Percentiles rank a stretch among this genome's conserved stretches.
Conservation (phyloP, 2,797 vertebrate genomes). For the Lacerta agilis region DNA sequence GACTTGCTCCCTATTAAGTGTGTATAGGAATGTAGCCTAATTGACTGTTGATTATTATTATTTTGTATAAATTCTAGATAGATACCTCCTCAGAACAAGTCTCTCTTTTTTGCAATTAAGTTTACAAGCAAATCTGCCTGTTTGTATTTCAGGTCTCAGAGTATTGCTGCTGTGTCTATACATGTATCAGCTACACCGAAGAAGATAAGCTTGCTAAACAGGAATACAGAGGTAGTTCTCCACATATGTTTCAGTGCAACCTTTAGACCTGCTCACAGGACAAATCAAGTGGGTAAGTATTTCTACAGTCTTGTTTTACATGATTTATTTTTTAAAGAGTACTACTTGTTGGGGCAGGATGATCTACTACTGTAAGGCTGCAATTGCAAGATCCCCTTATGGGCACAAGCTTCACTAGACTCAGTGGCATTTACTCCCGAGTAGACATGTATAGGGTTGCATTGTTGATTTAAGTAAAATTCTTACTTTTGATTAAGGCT, state of each 20-base stretch:
- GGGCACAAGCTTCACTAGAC: no score
- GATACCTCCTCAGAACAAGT: neutral
- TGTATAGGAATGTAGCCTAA: no score
- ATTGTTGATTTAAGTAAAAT: neutral
- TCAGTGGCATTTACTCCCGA: no score
- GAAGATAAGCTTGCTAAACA: slow-evolving; percentile 88
- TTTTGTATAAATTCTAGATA: neutral
- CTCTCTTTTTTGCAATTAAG: neutral
- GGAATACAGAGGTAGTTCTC: slow-evolving; percentile 82
- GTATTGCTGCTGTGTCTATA: slow-evolving; percentile 83
- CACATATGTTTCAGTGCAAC: slow-evolving; percentile 84
- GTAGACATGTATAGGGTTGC: no score
- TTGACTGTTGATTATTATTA: no score
- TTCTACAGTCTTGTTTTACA: slow-evolving; percentile 24
- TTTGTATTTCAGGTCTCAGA: slow-evolving; percentile 85
- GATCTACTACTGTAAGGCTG: neutral
- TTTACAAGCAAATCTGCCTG: slow-evolving; percentile 12
- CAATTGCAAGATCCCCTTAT: neutral
- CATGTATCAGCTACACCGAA: slow-evolving; percentile 83
- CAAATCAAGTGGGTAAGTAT: slow-evolving; percentile 84
- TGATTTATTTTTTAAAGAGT: slow-evolving; percentile 16
- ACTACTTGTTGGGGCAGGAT: slow-evolving; percentile 9
- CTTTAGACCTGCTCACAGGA: slow-evolving; percentile 83
- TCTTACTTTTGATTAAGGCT: neutral
- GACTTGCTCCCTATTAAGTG: no score